Conservation (phyloP, 2,113 vertebrate species). For the Cromileptes altivelis region DNA sequence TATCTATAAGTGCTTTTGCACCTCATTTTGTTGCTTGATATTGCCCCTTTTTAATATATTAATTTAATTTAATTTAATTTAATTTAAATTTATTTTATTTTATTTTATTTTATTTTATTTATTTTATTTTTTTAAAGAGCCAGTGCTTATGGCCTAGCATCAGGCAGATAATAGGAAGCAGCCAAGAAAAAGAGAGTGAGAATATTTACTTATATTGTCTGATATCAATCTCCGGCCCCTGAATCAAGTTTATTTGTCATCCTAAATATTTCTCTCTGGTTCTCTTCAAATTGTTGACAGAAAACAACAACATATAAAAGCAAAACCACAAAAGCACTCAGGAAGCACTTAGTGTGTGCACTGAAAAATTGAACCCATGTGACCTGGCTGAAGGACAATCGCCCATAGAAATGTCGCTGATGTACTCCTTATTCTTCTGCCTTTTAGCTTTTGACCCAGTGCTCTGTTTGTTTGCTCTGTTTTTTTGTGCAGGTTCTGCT, state of each 20-base stretch:
- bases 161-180: no score
- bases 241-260: not conserved
- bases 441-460: conserved; percentile 7
- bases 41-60: no score
- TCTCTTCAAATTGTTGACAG: not conserved
- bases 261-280: not conserved
- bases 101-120: no score
- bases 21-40: no score
- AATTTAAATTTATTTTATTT: no score
- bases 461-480: conserved; percentile 5
- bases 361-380: not conserved
- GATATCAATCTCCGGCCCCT: no score
- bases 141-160: no score
- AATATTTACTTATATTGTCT: no score
- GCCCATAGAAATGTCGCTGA: not conserved
- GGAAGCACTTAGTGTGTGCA: not conserved
- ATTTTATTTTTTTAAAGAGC: no score
- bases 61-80: no score
- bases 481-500: conserved; percentile 88
- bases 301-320: not conserved
- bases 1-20: no score
- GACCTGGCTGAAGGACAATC: not conserved
- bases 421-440: not conserved
- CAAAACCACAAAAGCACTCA: not conserved
- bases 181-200: no score